These are phyloP conservation scores for Gandaritis pyraliata DNA, from an alignment of 2,888 invertebrate species.

Conservation along the genomic window DNA sequence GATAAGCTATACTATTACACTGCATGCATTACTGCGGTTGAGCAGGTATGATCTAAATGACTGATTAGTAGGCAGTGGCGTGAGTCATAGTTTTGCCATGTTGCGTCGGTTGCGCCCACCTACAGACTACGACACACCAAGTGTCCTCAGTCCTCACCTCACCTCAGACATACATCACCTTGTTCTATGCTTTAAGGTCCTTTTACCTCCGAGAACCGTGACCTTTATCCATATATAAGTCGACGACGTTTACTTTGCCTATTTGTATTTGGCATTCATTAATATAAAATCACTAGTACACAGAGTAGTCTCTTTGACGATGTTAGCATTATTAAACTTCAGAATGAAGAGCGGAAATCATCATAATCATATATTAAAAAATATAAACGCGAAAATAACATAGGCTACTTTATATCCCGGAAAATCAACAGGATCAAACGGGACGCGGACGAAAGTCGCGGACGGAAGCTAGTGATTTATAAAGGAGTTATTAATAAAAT, in stretches of 20 bases:
- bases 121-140: constrained; percentile 37
- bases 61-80: constrained; percentile 36
- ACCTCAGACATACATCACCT: constrained; percentile 47
- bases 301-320: constrained; percentile 1
- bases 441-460: too few relatives aligned
- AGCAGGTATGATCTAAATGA: constrained; percentile 40
- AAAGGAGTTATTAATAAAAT: constrained; percentile 32
- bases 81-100: constrained; percentile 41
- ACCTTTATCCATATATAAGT: constrained; percentile 48
- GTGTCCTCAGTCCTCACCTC: constrained; percentile 46
- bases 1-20: not conserved
- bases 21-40: constrained; percentile 27
- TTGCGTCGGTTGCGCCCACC: constrained; percentile 42
- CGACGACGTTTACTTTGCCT: constrained; percentile 21
- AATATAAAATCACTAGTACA: constrained; percentile 11
- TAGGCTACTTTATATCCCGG: too few relatives aligned
- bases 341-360: too few relatives aligned
- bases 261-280: constrained; percentile 24
- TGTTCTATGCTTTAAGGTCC: constrained; percentile 51
- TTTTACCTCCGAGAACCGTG: constrained; percentile 57
- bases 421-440: too few relatives aligned
- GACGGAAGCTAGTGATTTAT: too few relatives aligned
- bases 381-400: too few relatives aligned
- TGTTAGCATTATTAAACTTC: too few relatives aligned
- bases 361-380: too few relatives aligned